phyloP scores from a whole-genome alignment of 2,888 invertebrate genomes.

The Pilophorus perplexus region DNA sequence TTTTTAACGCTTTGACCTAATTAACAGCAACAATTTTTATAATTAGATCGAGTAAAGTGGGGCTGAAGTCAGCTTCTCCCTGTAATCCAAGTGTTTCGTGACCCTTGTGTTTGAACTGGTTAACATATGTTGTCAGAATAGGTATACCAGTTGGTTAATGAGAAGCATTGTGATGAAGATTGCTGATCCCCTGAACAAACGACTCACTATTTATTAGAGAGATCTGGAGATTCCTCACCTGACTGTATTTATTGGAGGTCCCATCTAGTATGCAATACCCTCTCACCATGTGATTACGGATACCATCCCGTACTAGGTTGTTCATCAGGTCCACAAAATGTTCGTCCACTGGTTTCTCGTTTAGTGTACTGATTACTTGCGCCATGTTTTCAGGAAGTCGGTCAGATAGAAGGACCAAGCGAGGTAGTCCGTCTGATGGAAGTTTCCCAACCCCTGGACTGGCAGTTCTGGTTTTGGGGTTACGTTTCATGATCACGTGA shows the following conservation, averaged over 20 bases:
- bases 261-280: conserved; percentile 54
- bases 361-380: not conserved
- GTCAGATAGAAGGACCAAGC: conserved; percentile 55
- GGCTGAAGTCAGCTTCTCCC: too few relatives aligned
- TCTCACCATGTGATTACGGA: conserved; percentile 55
- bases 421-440: conserved; percentile 49
- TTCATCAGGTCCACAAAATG: conserved; percentile 50
- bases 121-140: too few relatives aligned
- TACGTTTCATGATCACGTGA: conserved; percentile 54
- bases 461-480: conserved; percentile 50
- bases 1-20: too few relatives aligned
- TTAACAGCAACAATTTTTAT: too few relatives aligned
- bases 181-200: too few relatives aligned
- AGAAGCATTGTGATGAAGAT: too few relatives aligned
- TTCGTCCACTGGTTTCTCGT: conserved; percentile 35
- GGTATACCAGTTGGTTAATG: too few relatives aligned
- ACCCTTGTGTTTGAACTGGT: too few relatives aligned
- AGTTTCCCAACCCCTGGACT: conserved; percentile 30
- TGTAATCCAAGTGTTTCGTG: too few relatives aligned
- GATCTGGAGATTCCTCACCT: too few relatives aligned
- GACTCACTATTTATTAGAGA: too few relatives aligned
- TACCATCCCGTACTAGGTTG: conserved; percentile 50
- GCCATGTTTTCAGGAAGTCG: conserved; percentile 52
- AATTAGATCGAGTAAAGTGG: too few relatives aligned
- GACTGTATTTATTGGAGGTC: not conserved